Evolutionary conservation across 2,888 invertebrate genomes (phyloP).

Genomic region (Aromia moschata): DNA sequence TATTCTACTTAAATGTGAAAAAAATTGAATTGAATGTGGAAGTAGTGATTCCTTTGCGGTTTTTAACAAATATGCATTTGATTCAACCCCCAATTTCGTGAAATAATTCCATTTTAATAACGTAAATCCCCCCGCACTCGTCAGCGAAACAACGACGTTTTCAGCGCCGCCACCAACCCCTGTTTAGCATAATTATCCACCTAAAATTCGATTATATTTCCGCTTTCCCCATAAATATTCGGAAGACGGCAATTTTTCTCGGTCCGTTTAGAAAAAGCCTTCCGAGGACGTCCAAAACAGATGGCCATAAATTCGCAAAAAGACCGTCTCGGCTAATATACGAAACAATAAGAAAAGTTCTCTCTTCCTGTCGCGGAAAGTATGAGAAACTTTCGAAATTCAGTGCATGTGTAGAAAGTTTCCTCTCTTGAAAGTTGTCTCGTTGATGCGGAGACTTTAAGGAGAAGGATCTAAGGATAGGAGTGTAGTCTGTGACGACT

Average conservation of each 20-base stretch:
- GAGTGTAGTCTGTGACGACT: constrained; percentile 44
- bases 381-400: constrained; percentile 43
- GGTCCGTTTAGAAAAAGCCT: background rate
- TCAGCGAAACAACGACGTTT: too few species aligned
- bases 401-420: constrained; percentile 49
- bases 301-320: constrained; percentile 37
- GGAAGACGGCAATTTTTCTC: background rate
- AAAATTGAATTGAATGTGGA: too few species aligned
- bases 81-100: too few species aligned
- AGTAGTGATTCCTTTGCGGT: too few species aligned
- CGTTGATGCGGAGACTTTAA: constrained; percentile 23
- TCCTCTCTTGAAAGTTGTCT: constrained; percentile 44
- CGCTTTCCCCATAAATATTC: background rate
- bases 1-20: too few species aligned
- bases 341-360: constrained; percentile 48
- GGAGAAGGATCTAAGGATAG: constrained; percentile 41
- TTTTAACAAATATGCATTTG: too few species aligned
- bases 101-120: too few species aligned
- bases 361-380: constrained; percentile 40
- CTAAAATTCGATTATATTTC: background rate
- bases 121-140: too few species aligned
- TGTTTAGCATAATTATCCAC: background rate
- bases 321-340: constrained; percentile 45
- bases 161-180: background rate
- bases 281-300: constrained; percentile 27